A percentile compares a stretch with the other conserved stretches of the same genome.
Conservation (phyloP, 2,797 vertebrate species). For the Acipenser transmontanus region DNA sequence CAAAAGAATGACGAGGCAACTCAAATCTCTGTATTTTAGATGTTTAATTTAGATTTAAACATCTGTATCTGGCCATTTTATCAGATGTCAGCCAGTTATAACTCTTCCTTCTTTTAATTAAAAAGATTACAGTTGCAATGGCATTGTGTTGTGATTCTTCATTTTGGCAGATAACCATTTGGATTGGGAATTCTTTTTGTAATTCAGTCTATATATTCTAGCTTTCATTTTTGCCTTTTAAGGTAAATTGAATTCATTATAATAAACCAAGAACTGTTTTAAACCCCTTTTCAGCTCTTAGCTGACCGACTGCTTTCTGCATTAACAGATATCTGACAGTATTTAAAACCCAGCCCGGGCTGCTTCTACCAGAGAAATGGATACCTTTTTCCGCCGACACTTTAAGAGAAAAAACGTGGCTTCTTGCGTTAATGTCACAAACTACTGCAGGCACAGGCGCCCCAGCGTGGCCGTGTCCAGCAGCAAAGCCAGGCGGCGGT, state of each 20-base stretch:
- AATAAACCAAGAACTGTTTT: background rate
- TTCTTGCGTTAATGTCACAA: background rate
- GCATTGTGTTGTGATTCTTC: slow-evolving; percentile 5
- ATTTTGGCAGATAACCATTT: background rate
- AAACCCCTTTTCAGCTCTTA: slow-evolving; percentile 4
- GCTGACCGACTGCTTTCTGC: slow-evolving; percentile 49
- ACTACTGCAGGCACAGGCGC: slow-evolving; percentile 30
- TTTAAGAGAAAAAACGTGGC: slow-evolving; percentile 57
- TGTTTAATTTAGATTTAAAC: too few relatives aligned
- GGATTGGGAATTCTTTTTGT: background rate
- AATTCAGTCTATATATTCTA: slow-evolving; percentile 7
- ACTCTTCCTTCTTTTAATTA: background rate
- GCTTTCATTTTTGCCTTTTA: slow-evolving; percentile 7
- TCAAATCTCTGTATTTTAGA: too few relatives aligned
- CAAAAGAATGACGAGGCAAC: too few relatives aligned
- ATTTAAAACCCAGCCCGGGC: slow-evolving; percentile 9
- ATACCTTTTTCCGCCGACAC: slow-evolving; percentile 76
- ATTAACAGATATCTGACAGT: slow-evolving; percentile 50
- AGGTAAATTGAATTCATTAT: slow-evolving; percentile 26
- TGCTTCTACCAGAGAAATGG: slow-evolving; percentile 51
- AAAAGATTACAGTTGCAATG: background rate
- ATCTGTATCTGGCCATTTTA: too few relatives aligned
- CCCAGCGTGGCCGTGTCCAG: slow-evolving; percentile 51
- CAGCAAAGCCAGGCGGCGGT: slow-evolving; percentile 75
- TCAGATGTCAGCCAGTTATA: too few relatives aligned